Evolutionary conservation across 1,140 invertebrate genomes (phyloP), one percentile per base, ranked within the genome.

Genomic region (Trissolcus basalis): DNA sequence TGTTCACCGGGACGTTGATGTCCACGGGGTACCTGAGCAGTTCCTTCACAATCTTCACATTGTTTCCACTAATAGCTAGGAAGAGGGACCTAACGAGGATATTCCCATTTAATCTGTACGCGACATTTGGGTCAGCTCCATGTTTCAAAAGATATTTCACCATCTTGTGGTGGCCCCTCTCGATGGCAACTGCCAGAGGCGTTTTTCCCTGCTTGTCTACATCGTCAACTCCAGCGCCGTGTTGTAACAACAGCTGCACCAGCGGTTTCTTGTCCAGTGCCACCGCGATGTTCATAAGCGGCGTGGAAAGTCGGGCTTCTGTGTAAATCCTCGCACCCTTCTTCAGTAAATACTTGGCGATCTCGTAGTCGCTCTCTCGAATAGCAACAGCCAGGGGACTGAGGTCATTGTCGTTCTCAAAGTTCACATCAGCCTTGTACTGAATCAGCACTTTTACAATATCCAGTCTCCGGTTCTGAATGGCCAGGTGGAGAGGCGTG

Each of bases 141-240:
- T 67, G 50, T 15, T 63, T 61, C 5, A 77, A 13, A 1, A 77
- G 74, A 49, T 67, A 77, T 11, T 67, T 71, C 0, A 58, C 67
- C 56, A 77, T 71, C n/a, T 51, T 71, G 7, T 15, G 16, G 8
- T 77, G 47, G 1, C 67, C 67, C 6, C 47, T 11, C 35, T 77
- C 67, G 1, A 77, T 71, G n/a, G 74, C 74, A 0, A 68, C 27
- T 7, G 48, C 67, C 27, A 77, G n/a, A 0, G 74, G 61, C 0
- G 67, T 77, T 19, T 12, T 55, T 0, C 74, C 74, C 0, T 71
- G 2, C 12, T 71, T 48, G 14, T 77, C 74, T 0, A 77, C 74
- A 5, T 77, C 74, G 3, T 77, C 74, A 5, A 68, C 50, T 41
- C 50, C 47, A 0, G 67, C 74, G 0, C 74, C 67, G 44, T 71